phyloP scores from a whole-genome alignment of 2,797 vertebrate species.

The Lacerta viridis region DNA sequence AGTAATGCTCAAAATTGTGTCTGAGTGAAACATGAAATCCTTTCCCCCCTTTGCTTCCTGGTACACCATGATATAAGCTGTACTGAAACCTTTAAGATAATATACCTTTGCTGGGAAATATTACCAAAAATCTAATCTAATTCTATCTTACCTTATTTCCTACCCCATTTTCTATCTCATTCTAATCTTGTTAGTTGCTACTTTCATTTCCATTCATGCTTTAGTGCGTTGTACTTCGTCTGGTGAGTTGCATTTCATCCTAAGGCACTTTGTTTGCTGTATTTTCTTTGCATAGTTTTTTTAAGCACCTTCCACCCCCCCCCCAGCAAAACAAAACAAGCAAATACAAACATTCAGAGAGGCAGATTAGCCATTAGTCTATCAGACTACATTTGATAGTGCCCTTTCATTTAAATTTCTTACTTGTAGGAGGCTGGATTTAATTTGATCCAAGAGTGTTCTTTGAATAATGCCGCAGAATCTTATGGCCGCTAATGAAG shows the following conservation, averaged over 20 bases:
- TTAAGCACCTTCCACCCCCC: no score
- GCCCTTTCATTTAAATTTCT: slow-evolving; percentile 42
- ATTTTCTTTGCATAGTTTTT: no score
- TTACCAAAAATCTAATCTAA: not conserved
- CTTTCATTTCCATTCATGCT: not conserved
- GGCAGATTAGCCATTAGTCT: not conserved
- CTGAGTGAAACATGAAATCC: slow-evolving; percentile 60
- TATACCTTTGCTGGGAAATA: not conserved
- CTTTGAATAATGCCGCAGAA: slow-evolving; percentile 61
- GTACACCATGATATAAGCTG: not conserved
- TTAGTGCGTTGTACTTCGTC: not conserved
- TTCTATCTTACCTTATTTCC: no score
- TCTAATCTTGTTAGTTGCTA: not conserved
- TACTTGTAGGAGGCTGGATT: slow-evolving; percentile 42
- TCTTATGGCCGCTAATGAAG: slow-evolving; percentile 75
- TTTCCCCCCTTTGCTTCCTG: no score
- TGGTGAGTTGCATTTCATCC: no score
- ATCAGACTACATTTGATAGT: slow-evolving; percentile 31
- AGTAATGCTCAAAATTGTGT: not conserved
- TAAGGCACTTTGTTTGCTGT: not conserved
- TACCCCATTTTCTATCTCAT: not conserved
- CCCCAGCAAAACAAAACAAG: no score
- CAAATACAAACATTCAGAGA: not conserved
- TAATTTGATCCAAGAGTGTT: slow-evolving; percentile 71
- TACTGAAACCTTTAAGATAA: not conserved